These are phyloP conservation scores for Pandemis corylana DNA, from an alignment of 2,888 invertebrate species.

Conservation along the genomic window DNA sequence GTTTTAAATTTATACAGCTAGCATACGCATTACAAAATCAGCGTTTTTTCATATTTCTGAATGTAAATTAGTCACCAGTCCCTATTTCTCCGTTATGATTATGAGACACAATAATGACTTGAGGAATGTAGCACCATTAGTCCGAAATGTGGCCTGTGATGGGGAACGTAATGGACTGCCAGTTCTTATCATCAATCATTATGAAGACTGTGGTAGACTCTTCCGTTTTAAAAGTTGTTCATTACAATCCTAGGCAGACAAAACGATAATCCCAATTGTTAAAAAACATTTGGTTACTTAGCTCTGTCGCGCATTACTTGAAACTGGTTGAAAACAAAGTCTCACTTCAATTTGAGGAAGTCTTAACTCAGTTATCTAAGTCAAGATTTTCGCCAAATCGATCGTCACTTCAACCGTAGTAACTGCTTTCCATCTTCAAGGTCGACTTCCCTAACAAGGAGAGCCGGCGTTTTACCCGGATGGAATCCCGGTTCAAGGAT, in stretches of 20 bases:
- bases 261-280: not conserved
- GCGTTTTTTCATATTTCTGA: constrained; percentile 29
- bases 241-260: not conserved
- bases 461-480: constrained; percentile 33
- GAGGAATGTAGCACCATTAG: constrained; percentile 38
- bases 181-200: constrained; percentile 24
- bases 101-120: constrained; percentile 27
- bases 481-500: constrained; percentile 36
- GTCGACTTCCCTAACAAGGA: constrained; percentile 32
- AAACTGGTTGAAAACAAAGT: not conserved
- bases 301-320: not conserved
- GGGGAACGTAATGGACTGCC: constrained; percentile 15
- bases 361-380: constrained; percentile 6
- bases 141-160: constrained; percentile 23
- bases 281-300: not conserved
- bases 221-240: not conserved
- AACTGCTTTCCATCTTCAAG: constrained; percentile 37
- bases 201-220: not conserved
- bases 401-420: constrained; percentile 29
- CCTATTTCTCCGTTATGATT: constrained; percentile 35
- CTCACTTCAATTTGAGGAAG: not conserved
- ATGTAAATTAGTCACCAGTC: constrained; percentile 11
- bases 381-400: constrained; percentile 20
- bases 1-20: not conserved
- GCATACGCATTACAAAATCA: not conserved